Percentiles rank a stretch among this genome's conserved stretches.
phyloP scores from a whole-genome alignment of 1,140 invertebrate species.

The Cydia pomonella region DNA sequence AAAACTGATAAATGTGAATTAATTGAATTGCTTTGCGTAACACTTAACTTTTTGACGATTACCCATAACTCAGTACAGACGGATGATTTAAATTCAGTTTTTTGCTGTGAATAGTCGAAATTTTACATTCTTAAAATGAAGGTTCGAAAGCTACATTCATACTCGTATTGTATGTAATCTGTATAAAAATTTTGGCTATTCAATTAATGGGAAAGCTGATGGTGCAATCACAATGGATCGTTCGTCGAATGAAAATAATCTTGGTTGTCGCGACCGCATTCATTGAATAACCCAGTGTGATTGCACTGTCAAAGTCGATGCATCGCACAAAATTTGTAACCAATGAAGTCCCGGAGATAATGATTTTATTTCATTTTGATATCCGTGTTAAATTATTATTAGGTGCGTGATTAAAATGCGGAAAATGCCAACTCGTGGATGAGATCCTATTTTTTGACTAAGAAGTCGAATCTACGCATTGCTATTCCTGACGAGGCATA shows the following conservation, averaged over 20 bases:
- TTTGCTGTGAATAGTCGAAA: neutral
- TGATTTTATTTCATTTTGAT: neutral
- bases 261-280: too few relatives aligned
- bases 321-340: neutral
- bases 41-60: too few relatives aligned
- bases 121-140: neutral
- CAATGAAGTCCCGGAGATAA: neutral
- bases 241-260: too few relatives aligned
- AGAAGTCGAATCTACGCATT: too few relatives aligned
- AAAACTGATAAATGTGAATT: too few relatives aligned
- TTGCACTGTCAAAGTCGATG: neutral
- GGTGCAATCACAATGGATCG: too few relatives aligned
- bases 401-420: too few relatives aligned
- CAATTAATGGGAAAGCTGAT: neutral
- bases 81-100: neutral
- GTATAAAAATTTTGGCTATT: neutral
- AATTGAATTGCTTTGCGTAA: too few relatives aligned
- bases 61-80: neutral
- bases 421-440: too few relatives aligned
- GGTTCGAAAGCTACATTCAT: neutral
- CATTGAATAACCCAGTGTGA: too few relatives aligned
- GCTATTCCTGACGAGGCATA: too few relatives aligned
- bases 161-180: neutral
- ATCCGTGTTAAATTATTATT: neutral
- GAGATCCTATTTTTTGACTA: too few relatives aligned